Evolutionary conservation across 2,113 vertebrate genomes (phyloP).

Genomic region (Poeciliopsis occidentalis): DNA sequence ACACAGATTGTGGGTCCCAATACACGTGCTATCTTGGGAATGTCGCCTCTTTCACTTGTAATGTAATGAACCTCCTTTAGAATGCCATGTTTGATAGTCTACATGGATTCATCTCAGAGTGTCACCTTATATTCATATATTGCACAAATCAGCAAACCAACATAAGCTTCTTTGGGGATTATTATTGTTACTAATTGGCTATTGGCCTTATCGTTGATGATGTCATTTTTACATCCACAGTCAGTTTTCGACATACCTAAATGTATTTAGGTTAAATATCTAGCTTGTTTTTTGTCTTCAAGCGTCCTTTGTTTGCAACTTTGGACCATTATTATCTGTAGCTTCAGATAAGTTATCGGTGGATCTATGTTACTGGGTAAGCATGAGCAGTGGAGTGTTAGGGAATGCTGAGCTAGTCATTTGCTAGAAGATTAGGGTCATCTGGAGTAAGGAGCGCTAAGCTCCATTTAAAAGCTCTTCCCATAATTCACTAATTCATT

Average conservation of each 20-base stretch:
- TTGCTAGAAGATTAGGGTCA: conserved; percentile 74
- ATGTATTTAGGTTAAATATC: not conserved
- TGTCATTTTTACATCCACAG: conserved; percentile 15
- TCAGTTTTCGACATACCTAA: not conserved
- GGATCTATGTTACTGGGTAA: conserved; percentile 56
- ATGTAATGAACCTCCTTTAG: conserved; percentile 53
- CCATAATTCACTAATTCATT: conserved; percentile 19
- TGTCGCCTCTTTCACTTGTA: conserved; percentile 23
- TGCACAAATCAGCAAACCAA: conserved; percentile 63
- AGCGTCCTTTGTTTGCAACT: not conserved
- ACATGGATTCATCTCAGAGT: conserved; percentile 20
- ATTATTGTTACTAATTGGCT: conserved; percentile 60
- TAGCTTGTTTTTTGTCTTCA: not conserved
- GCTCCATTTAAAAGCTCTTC: conserved; percentile 31
- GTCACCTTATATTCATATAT: conserved; percentile 46
- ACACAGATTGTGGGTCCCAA: too few species aligned
- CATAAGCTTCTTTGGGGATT: conserved; percentile 71
- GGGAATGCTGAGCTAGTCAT: conserved; percentile 69
- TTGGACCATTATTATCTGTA: conserved; percentile 1
- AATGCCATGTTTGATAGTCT: conserved; percentile 29
- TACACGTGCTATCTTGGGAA: conserved; percentile 10
- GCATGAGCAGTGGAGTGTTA: conserved; percentile 48
- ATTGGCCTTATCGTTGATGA: conserved; percentile 34
- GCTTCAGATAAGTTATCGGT: conserved; percentile 33
- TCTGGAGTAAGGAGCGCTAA: conserved; percentile 68